A percentile compares a stretch with the other conserved stretches of the same genome.
These are phyloP conservation scores for Formica exsecta DNA, from an alignment of 1,140 invertebrate species.

Conservation along the genomic window DNA sequence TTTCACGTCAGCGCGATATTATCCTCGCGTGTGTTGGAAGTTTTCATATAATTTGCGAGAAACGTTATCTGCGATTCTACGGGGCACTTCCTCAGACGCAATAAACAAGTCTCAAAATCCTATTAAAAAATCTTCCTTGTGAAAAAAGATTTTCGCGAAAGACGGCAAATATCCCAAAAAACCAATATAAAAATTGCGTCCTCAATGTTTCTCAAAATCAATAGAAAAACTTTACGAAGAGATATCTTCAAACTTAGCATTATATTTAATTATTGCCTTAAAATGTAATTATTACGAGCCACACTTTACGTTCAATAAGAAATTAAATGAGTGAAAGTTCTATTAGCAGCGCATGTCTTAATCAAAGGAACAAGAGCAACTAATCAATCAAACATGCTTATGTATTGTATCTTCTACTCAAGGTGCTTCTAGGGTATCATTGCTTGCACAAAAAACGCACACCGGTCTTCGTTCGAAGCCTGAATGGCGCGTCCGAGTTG, in stretches of 20 bases:
- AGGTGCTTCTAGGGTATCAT: not conserved
- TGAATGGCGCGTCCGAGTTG: conserved; percentile 1
- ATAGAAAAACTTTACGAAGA: not conserved
- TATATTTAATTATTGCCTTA: not conserved
- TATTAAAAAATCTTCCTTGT: not conserved
- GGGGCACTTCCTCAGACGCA: not conserved
- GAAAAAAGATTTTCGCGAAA: not conserved
- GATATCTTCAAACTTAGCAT: not conserved
- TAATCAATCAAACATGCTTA: not conserved
- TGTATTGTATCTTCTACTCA: too few species aligned
- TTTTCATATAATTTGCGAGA: conserved; percentile 39
- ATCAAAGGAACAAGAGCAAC: not conserved
- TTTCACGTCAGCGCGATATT: conserved; percentile 41
- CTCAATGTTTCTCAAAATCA: not conserved
- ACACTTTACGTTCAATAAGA: not conserved
- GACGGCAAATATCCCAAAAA: not conserved
- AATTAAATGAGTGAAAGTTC: not conserved
- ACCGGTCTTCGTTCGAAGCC: conserved; percentile 20
- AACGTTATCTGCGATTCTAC: conserved; percentile 20
- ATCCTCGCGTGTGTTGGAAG: not conserved
- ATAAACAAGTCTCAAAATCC: not conserved
- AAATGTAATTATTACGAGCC: not conserved
- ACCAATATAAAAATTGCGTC: not conserved
- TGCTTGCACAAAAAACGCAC: not conserved
- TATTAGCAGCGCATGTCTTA: not conserved